These are phyloP conservation scores for Thereva nobilitata DNA, from an alignment of 2,888 invertebrate genomes.

Conservation along the genomic window DNA sequence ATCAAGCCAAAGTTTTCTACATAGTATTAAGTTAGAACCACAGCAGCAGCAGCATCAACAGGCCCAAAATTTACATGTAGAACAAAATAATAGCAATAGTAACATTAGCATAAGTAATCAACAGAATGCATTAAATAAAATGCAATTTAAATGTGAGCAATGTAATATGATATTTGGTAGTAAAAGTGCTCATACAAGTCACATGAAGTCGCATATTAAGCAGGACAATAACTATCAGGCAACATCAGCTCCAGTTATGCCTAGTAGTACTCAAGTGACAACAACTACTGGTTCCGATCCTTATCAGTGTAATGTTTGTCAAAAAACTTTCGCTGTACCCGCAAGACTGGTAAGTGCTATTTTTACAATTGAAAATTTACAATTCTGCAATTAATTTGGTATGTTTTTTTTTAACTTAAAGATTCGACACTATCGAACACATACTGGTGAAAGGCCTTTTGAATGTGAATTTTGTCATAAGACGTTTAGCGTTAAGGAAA, in stretches of 20 bases:
- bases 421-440: slow-evolving; percentile 82
- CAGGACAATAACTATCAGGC: slow-evolving; percentile 48
- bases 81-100: slow-evolving; percentile 11
- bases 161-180: slow-evolving; percentile 77
- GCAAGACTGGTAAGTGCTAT: slow-evolving; percentile 68
- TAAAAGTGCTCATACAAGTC: slow-evolving; percentile 75
- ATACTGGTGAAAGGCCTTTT: slow-evolving; percentile 89
- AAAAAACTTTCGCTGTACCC: slow-evolving; percentile 89
- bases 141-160: slow-evolving; percentile 68
- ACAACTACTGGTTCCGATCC: slow-evolving; percentile 65
- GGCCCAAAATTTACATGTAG: slow-evolving; percentile 42
- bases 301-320: slow-evolving; percentile 86
- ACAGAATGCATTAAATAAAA: slow-evolving; percentile 42
- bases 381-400: background rate
- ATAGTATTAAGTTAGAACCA: slow-evolving; percentile 40
- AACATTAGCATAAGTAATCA: slow-evolving; percentile 20
- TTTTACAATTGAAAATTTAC: background rate
- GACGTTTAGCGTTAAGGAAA: slow-evolving; percentile 90
- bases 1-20: slow-evolving; percentile 39
- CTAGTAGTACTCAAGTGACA: slow-evolving; percentile 48
- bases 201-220: slow-evolving; percentile 68
- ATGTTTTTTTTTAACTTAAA: slow-evolving; percentile 39
- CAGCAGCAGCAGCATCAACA: slow-evolving; percentile 44
- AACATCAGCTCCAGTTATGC: slow-evolving; percentile 54
- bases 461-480: slow-evolving; percentile 91